phyloP scores from a whole-genome alignment of 2,888 invertebrate genomes.

The Scelioninae gen. 2 region DNA sequence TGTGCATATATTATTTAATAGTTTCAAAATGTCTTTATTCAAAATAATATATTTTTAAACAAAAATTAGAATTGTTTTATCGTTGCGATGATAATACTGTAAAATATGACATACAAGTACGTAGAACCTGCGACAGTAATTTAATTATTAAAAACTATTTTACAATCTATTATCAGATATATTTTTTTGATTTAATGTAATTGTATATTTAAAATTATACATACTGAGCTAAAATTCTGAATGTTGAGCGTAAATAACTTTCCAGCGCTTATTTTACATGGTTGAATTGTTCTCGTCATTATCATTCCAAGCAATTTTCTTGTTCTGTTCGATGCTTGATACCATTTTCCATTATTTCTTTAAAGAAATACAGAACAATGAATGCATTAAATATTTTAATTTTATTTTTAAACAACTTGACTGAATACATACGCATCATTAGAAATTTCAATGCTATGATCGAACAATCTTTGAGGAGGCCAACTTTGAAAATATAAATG shows the following conservation, averaged over 20 bases:
- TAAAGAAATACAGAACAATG: conserved; percentile 7
- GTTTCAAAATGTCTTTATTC: too few relatives aligned
- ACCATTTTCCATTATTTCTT: conserved; percentile 47
- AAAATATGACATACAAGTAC: conserved; percentile 42
- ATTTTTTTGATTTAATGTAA: too few relatives aligned
- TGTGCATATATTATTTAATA: too few relatives aligned
- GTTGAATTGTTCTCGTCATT: conserved; percentile 38
- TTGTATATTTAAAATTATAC: not conserved
- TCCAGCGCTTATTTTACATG: conserved; percentile 50
- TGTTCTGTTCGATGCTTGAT: conserved; percentile 29
- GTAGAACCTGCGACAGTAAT: conserved; percentile 34
- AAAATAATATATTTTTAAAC: too few relatives aligned
- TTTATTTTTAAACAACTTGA: too few relatives aligned
- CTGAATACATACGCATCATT: conserved; percentile 31
- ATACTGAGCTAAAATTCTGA: conserved; percentile 43
- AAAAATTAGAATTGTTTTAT: not conserved
- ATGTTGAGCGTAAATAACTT: conserved; percentile 37
- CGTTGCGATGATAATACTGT: conserved; percentile 39
- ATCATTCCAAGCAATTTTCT: conserved; percentile 36
- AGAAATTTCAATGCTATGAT: conserved; percentile 30
- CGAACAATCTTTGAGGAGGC: conserved; percentile 34
- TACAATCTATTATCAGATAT: too few relatives aligned
- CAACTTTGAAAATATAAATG: conserved; percentile 41
- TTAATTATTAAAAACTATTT: too few relatives aligned
- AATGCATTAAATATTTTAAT: too few relatives aligned